Evolutionary conservation across 1,140 invertebrate species (phyloP), one percentile per base, ranked within the genome.

Genomic region (Euwallacea similis): DNA sequence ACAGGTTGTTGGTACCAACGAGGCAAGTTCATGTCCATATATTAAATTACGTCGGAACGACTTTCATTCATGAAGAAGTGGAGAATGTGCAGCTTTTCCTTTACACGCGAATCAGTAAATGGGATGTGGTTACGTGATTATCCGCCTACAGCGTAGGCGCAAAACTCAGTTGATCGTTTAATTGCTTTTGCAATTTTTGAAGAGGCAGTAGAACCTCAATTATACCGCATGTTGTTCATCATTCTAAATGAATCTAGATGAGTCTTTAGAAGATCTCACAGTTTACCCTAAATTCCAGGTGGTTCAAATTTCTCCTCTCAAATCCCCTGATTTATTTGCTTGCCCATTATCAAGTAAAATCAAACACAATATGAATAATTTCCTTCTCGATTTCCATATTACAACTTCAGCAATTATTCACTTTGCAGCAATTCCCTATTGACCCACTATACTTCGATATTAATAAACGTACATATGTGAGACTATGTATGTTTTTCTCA

Each of bases 11-110:
- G 21, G 21, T 33, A 50, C 46, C 46, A 50, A 50, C 46, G 13
- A 2, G 46, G 46, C 46, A 50, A 50, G 46, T 50, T 50, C 13
- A 2, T 50, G 9, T 50, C 9, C 46, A 10, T 10, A 10, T 50
- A 13, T 10, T 50, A 50, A 50, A 11, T 50, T 50, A 50, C 46
- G 9, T 50, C 46, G 46, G 2, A 50, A 50, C 46, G 46, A 50
- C 46, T 50, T 50, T 50, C 46, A 50, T 50, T 50, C 46, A 50
- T 50, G 46, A 50, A 13, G 13, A 10, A 13, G 46, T 11, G 46
- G 13, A 50, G 46, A 50, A 50, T 50, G 46, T 50, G 46, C 46
- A 13, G 46, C 46, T 50, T 50, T 50, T 50, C 13, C 46, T 50
- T 50, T 50, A 7, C 13, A 2, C 46, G 46, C 2, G 6, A 50